phyloP scores from a whole-genome alignment of 2,113 vertebrate genomes.

The Deroptyus accipitrinus region DNA sequence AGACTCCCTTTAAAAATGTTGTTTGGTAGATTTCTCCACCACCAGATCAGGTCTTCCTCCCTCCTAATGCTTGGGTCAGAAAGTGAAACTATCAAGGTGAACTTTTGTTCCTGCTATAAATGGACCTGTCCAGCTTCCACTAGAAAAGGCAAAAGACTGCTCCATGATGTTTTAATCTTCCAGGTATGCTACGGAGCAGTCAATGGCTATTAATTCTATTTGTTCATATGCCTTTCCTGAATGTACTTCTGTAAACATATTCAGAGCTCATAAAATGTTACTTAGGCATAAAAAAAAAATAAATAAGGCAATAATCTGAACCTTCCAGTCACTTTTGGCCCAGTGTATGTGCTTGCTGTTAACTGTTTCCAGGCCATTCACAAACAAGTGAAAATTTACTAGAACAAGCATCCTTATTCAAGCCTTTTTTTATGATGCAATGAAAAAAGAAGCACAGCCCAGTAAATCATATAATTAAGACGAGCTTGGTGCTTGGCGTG shows the following conservation, averaged over 20 bases:
- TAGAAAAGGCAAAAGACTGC: neutral
- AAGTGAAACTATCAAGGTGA: neutral
- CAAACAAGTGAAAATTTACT: constrained; percentile 46
- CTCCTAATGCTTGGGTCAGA: neutral
- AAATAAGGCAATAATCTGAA: constrained; percentile 46
- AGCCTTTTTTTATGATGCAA: constrained; percentile 33
- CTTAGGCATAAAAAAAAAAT: constrained; percentile 70
- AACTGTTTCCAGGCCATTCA: constrained; percentile 34
- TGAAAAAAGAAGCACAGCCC: constrained; percentile 30
- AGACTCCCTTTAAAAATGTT: neutral
- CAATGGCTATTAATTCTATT: neutral
- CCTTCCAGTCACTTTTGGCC: constrained; percentile 6
- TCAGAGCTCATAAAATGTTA: constrained; percentile 58
- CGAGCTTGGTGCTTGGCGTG: constrained; percentile 36
- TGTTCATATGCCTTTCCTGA: constrained; percentile 18
- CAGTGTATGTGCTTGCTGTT: neutral
- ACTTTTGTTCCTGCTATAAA: neutral
- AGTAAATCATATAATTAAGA: constrained; percentile 63
- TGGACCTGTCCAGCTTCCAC: neutral
- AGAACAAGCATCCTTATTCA: constrained; percentile 43
- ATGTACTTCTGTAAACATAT: constrained; percentile 48
- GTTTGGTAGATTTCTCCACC: neutral
- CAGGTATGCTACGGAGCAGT: neutral
- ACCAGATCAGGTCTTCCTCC: neutral
- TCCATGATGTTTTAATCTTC: neutral